Conservation (phyloP, 2,113 vertebrate genomes). For the Jaculus jaculus region DNA sequence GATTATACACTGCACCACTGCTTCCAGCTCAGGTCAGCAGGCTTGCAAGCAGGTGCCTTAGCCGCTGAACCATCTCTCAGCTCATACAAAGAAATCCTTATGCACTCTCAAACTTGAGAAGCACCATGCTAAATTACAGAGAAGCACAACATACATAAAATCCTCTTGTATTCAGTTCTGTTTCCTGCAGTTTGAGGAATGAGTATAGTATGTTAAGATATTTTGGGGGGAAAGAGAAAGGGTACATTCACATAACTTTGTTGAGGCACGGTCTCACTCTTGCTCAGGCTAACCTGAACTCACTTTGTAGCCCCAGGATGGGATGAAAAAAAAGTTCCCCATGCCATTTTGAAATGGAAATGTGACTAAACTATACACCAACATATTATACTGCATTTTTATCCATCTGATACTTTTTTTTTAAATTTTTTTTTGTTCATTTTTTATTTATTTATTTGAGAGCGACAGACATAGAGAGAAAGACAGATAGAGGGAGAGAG, state of each 20-base stretch:
- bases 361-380: neutral
- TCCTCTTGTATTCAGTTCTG: neutral
- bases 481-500: no score
- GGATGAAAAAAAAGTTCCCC: neutral
- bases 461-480: no score
- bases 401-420: neutral
- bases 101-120: neutral
- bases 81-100: neutral
- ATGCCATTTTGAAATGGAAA: slow-evolving; percentile 28
- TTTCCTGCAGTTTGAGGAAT: neutral
- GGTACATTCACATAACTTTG: neutral
- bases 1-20: no score
- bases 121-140: slow-evolving; percentile 28
- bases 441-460: no score
- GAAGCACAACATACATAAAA: neutral
- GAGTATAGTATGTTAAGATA: neutral
- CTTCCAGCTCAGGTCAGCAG: no score
- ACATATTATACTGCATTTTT: neutral
- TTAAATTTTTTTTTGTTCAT: no score
- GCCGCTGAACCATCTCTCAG: no score
- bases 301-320: no score
- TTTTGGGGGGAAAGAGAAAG: neutral
- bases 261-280: no score
- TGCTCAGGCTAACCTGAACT: no score
- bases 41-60: no score